Evolutionary conservation across 2,888 invertebrate species (phyloP), one percentile per base, ranked within the genome.

Genomic region (Oscheius sp.): DNA sequence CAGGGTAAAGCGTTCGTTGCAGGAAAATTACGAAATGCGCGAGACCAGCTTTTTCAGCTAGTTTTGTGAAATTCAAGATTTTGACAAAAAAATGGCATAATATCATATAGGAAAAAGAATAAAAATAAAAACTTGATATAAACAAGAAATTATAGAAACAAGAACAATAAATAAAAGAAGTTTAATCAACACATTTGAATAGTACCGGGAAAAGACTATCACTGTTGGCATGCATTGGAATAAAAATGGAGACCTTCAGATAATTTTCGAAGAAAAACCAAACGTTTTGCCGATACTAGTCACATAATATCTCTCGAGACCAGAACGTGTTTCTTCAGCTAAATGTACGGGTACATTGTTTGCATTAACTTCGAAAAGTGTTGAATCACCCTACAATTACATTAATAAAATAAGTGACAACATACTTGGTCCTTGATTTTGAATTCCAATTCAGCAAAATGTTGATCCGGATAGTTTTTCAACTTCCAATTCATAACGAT

Each of bases 381-480:
- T 96, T 84, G 92, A 92, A 86, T 94, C 94, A 17, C 77, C 79
- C 83, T 84, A 67, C 41, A 79, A 71, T 51, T 9, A 6, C 17
- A 1, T 24, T 3, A 14, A 6, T 3, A 41, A 20, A 26, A 44
- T 3, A 6, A n/a, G 41, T 2, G 17, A 26, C 63, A 59, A 66
- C 70, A 32, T 24, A 91, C 92, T 90, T 92, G 92, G 87, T 97
- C 93, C 32, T 91, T 90, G 79, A 98, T 91, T 64, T 90, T 90
- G 71, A 98, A 91, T 4, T 91, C 91, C 59, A 97, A 96, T 76
- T 90, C 90, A 0, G 97, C 97, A 88, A 90, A 93, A 88, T 96
- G 95, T 36, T 92, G 93, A 0, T 90, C 90, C 0, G 96, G 95
- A 95, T 97, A 98, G 73, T 92, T 92, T 87, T 94, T 95, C 86